Evolutionary conservation across 30 jellyfish, hydroid and myxozoan genomes (phyloP).

Genomic region (Hydractinia echinata): DNA sequence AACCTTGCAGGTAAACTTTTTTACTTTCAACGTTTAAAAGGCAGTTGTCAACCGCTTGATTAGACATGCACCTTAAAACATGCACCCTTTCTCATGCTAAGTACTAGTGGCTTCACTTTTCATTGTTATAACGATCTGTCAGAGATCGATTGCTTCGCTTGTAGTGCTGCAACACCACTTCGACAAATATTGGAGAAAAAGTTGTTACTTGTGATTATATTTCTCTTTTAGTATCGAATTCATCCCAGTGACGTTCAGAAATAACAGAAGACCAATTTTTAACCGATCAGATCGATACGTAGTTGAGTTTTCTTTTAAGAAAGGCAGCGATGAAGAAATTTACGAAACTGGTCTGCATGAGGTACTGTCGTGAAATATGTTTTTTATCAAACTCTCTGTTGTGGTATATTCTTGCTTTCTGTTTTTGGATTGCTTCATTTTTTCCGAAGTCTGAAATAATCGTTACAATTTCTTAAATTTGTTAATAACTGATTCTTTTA

Average conservation of each 20-base stretch:
- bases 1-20: no score
- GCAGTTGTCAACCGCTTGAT: no score
- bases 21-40: no score
- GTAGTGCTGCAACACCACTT: neutral
- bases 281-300: slow-evolving; percentile 16
- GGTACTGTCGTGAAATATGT: slow-evolving; percentile 24
- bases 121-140: neutral
- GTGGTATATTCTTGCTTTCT: no score
- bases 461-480: no score
- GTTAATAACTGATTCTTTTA: no score
- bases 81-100: no score
- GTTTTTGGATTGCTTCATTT: no score
- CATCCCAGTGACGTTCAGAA: slow-evolving; percentile 42
- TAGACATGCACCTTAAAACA: no score
- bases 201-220: neutral
- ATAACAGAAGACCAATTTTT: slow-evolving; percentile 11
- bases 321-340: slow-evolving; percentile 51
- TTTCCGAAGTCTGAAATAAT: no score
- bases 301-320: slow-evolving; percentile 53
- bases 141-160: neutral
- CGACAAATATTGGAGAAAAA: neutral
- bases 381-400: no score
- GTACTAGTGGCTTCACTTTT: no score
- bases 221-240: slow-evolving; percentile 39
- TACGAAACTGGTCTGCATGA: slow-evolving; percentile 75